These are phyloP conservation scores for Colossoma macropomum DNA, from an alignment of 2,113 vertebrate genomes.

Conservation along the genomic window DNA sequence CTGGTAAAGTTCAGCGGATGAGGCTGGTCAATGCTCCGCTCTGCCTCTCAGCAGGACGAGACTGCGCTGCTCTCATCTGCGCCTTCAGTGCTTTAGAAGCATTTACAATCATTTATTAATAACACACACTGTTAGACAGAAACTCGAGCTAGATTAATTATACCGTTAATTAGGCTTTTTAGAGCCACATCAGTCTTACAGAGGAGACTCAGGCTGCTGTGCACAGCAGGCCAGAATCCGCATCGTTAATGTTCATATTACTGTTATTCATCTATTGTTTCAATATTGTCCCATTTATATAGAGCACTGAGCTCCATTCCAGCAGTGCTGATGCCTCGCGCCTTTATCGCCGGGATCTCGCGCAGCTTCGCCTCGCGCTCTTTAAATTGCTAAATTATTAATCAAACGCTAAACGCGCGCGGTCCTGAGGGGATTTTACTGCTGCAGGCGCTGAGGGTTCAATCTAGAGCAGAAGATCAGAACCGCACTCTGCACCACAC, in stretches of 20 bases:
- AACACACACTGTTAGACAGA: no score
- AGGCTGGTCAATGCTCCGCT: not conserved
- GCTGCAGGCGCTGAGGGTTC: not conserved
- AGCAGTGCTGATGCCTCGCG: conserved; percentile 26
- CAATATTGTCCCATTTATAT: conserved; percentile 12
- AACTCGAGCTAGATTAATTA: not conserved
- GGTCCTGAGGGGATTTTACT: conserved; percentile 74
- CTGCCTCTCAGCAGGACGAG: not conserved
- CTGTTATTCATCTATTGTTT: not conserved
- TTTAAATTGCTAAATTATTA: conserved; percentile 82
- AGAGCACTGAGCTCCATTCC: conserved; percentile 26
- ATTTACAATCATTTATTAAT: not conserved
- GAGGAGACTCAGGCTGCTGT: no score
- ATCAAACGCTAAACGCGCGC: conserved; percentile 74
- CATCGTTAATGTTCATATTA: not conserved
- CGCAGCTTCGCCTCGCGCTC: conserved; percentile 53
- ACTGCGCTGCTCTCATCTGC: not conserved
- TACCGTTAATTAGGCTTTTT: not conserved
- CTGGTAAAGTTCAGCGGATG: not conserved
- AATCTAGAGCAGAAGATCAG: not conserved
- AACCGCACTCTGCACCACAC: not conserved
- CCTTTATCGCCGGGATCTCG: conserved; percentile 69
- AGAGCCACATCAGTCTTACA: no score
- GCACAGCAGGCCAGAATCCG: not conserved
- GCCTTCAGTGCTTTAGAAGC: not conserved